phyloP scores from a whole-genome alignment of 2,797 vertebrate genomes.

The Sandelia bainsii region DNA sequence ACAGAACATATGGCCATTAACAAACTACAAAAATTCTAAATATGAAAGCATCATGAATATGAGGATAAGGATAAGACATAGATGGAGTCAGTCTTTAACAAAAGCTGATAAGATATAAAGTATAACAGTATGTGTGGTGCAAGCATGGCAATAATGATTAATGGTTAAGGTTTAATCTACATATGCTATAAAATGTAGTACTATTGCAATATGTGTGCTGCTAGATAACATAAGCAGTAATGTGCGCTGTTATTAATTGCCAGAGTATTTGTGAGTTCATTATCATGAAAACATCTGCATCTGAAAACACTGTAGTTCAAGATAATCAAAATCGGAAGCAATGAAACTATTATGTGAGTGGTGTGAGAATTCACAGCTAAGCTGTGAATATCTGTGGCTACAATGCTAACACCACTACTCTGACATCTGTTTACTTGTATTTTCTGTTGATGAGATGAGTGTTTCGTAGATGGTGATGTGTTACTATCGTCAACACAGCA shows the following conservation, averaged over 20 bases:
- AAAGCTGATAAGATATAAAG: slow-evolving; percentile 17
- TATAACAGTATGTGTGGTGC: background rate
- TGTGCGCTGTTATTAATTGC: background rate
- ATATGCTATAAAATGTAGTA: background rate
- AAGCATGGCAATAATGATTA: background rate
- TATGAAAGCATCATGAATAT: too few species aligned
- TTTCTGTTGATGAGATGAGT: slow-evolving; percentile 13
- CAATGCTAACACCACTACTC: slow-evolving; percentile 2
- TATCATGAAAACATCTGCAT: background rate
- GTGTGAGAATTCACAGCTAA: slow-evolving; percentile 27
- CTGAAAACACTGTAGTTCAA: background rate
- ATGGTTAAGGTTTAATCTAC: background rate
- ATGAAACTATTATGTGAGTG: background rate
- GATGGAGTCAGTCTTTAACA: slow-evolving; percentile 17
- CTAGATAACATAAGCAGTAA: background rate
- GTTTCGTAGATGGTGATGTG: slow-evolving; percentile 22
- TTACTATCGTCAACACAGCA: slow-evolving; percentile 1
- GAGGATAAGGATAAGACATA: too few species aligned
- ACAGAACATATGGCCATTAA: too few species aligned
- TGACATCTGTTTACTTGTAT: slow-evolving; percentile 37
- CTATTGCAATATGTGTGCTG: background rate
- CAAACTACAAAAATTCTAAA: too few species aligned
- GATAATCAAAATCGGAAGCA: background rate
- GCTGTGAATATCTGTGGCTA: slow-evolving; percentile 14
- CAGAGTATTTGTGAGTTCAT: background rate